Evolutionary conservation across 2,888 invertebrate genomes (phyloP), one percentile per base, ranked within the genome.

Genomic region (Sinopyrophorus schimmeli): DNA sequence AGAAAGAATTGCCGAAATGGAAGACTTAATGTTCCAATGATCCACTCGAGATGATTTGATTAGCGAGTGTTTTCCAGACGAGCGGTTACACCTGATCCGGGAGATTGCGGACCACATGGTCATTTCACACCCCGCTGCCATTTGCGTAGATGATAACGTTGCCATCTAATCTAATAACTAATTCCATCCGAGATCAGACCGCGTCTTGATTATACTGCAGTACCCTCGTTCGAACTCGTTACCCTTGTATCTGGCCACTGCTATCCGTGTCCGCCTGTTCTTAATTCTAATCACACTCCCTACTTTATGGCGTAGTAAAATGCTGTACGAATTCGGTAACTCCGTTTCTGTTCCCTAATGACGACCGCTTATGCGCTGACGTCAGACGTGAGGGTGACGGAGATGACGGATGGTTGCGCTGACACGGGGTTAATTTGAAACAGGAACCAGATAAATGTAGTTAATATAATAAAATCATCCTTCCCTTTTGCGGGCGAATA

Each of bases 341-440:
- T 50, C 47, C 43, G 53, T 44, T 47, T 47, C 53, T 39, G 54
- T 50, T 54, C 47, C 54, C 54, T 54, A 54, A 50, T 54, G 54
- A 54, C 50, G 39, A 44, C 47, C 47, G 52, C 54, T 47, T 52
- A 54, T 46, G 43, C 40, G 47, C 47, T 51, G 51, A 51, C 51
- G 51, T 51, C 51, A 51, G 46, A 31, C 41, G n/a, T n/a, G 30
- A 47, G 51, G 48, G 53, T 42, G 55, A 37, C 56, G 58, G 55
- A 58, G 63, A 67, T 67, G 69, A 68, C 63, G 65, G 64, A 67
- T 65, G 65, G 65, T 62, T 59, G 64, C 60, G 66, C 57, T 62
- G 68, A 67, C 66, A 64, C 62, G 62, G 62, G 67, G 68, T 68
- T 70, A 70, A 70, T 70, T 70, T 68, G 67, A 64, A 68, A 66